These are phyloP conservation scores for Patagioenas fasciata DNA, from an alignment of 2,113 vertebrate species.

Conservation along the genomic window DNA sequence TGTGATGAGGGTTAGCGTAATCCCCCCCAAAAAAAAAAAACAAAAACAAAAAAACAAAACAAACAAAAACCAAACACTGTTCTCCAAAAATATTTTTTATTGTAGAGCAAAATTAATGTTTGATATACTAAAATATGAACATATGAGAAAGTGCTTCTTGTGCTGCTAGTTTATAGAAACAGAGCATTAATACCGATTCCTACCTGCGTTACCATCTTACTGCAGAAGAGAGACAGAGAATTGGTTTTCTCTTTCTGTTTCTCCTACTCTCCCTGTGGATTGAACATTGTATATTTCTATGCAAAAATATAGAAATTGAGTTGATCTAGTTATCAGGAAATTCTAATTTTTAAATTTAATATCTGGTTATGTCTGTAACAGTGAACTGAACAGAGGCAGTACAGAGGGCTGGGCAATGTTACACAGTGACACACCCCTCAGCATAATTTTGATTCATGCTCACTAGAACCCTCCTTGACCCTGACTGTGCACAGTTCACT, in stretches of 20 bases:
- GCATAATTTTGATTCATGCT: not conserved
- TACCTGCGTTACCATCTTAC: not conserved
- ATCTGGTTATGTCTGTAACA: not conserved
- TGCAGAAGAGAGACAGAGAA: not conserved
- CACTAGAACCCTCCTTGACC: not conserved
- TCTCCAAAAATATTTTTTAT: not conserved
- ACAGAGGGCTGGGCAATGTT: not conserved
- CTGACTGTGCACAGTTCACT: not conserved
- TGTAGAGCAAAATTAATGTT: not conserved
- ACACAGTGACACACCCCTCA: not conserved
- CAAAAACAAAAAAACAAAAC: too few species aligned
- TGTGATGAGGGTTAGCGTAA: fast-evolving
- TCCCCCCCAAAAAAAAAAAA: not conserved
- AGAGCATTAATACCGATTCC: not conserved
- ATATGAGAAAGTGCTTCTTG: not conserved
- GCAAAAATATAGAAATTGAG: not conserved
- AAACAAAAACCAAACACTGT: not conserved
- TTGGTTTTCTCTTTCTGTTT: not conserved
- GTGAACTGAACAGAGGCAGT: not conserved
- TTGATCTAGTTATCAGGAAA: not conserved
- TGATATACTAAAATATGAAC: not conserved
- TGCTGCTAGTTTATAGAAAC: not conserved
- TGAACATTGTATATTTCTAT: not conserved
- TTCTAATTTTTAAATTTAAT: not conserved
- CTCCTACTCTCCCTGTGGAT: not conserved